Conservation (phyloP, 1,140 invertebrate genomes). For the Brachionus asplanchnoidis region DNA sequence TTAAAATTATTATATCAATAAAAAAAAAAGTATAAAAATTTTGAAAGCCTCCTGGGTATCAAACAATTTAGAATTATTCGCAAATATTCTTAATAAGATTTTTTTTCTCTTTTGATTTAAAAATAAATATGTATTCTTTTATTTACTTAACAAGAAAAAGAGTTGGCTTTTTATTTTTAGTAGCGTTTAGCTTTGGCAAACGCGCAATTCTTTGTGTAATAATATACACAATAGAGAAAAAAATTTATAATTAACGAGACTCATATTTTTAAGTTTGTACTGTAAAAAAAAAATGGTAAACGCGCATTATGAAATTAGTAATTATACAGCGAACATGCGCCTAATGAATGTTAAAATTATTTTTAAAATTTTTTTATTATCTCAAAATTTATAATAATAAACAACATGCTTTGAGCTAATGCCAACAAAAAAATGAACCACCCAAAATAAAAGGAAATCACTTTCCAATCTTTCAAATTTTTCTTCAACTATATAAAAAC, state of each 20-base stretch:
- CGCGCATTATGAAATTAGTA: not conserved
- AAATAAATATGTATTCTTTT: not conserved
- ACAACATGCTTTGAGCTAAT: not conserved
- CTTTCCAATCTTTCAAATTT: not conserved
- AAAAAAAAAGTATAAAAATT: not conserved
- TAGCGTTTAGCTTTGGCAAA: not conserved
- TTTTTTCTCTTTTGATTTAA: not conserved
- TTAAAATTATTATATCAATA: not conserved
- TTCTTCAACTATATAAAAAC: not conserved
- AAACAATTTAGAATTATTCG: not conserved
- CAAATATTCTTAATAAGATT: not conserved
- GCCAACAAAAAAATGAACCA: not conserved
- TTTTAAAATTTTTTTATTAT: not conserved
- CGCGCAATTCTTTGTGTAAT: conserved; percentile 12
- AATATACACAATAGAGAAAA: conserved; percentile 23
- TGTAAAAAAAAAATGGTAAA: not conserved
- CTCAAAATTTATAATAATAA: not conserved
- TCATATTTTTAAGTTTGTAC: not conserved
- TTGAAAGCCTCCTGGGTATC: not conserved
- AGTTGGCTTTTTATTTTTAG: not conserved
- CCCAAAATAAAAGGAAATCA: not conserved
- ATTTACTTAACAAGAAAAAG: not conserved
- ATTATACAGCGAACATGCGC: not conserved
- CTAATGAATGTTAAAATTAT: not conserved
- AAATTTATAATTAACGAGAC: not conserved